phyloP scores from a whole-genome alignment of 2,113 vertebrate genomes.

The Nyctibius bracteatus region DNA sequence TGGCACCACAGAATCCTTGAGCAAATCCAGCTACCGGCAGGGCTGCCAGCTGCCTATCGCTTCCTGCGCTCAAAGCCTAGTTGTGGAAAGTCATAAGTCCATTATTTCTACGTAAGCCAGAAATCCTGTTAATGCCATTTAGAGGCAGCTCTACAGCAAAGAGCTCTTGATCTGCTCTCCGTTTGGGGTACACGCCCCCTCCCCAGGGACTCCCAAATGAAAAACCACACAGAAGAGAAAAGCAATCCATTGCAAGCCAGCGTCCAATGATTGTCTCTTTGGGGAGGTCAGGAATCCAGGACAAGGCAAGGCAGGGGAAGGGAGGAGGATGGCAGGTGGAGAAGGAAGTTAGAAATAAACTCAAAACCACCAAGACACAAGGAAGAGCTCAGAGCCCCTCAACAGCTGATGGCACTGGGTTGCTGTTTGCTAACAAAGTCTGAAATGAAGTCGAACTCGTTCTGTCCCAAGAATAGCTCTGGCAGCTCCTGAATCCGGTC shows the following conservation, averaged over 20 bases:
- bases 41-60: not conserved
- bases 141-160: constrained; percentile 21
- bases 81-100: constrained; percentile 18
- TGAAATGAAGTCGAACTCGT: constrained; percentile 96
- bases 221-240: not conserved
- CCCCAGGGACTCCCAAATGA: not conserved
- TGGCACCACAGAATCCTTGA: not conserved
- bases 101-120: constrained; percentile 44
- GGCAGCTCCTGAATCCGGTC: constrained; percentile 96
- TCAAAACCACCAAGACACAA: constrained; percentile 12
- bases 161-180: not conserved
- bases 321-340: not conserved
- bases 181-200: not conserved
- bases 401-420: constrained; percentile 93
- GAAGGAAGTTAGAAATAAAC: constrained; percentile 11
- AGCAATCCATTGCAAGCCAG: constrained; percentile 44
- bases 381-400: constrained; percentile 59
- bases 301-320: not conserved
- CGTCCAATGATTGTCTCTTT: constrained; percentile 47
- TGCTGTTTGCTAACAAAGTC: constrained; percentile 97
- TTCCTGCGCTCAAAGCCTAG: not conserved
- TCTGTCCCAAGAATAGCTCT: constrained; percentile 96
- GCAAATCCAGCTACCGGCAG: not conserved
- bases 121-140: constrained; percentile 43
- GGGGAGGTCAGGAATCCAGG: constrained; percentile 18